Evolutionary conservation across 23 tunicate genomes (phyloP), one percentile per base, ranked within the genome.

Genomic region (Trididemnum nubilum): DNA sequence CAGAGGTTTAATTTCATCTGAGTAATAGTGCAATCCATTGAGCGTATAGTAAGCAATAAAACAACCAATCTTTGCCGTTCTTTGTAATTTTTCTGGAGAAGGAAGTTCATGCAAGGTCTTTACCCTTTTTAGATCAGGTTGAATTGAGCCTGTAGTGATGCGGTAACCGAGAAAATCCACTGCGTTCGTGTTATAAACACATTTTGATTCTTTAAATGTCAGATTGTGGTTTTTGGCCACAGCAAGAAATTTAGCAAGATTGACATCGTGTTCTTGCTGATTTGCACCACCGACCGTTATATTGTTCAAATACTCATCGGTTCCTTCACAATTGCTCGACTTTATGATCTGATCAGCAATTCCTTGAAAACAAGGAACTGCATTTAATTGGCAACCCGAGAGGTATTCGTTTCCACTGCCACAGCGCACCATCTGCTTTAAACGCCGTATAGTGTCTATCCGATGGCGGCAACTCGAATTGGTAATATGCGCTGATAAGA

Each of bases 261-360:
- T 72, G 5, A n/a, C 4, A 73, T 81, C 85, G 82, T 81, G 4
- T n/a, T n/a, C n/a, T n/a, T n/a, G n/a, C n/a, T n/a, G n/a, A n/a
- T n/a, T n/a, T n/a, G n/a, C n/a, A n/a, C 85, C 85, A 5, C 76
- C 81, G 4, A 72, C 33, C 2, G 85, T 81, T 34, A 72, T 72
- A 81, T 81, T 37, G 58, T 81, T 81, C 12, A 71, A 31, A 38
- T 81, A 81, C 12, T 81, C 79, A 72, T 21, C 34, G 12, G 58
- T 35, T 9, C 39, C 78, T 72, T n/a, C 36, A 15, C 33, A 35
- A 12, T 71, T 27, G 21, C 33, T 35, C 7, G 28, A 5, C 32
- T 72, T 22, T 5, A 70, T 38, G 26, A 81, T 78, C 2, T 63
- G 12, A 33, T 78, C 76, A 33, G 64, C 30, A 28, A 34, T 19